A percentile compares a stretch with the other conserved stretches of the same genome.
phyloP scores from a whole-genome alignment of 2,888 invertebrate species.

The Darwinula stevensoni region DNA sequence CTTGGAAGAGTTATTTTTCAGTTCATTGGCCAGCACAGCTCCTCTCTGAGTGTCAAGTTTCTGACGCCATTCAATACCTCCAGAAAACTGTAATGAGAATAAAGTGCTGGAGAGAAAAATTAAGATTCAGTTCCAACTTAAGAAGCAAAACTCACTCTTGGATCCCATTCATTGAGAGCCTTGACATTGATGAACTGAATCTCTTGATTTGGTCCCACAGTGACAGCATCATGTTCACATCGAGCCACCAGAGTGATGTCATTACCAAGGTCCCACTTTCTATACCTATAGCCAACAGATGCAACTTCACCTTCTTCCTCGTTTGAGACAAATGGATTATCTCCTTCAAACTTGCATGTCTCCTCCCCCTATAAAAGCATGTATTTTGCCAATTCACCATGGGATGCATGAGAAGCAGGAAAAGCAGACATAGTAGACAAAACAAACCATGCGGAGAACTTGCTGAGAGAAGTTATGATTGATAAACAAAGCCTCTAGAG shows the following conservation, averaged over 20 bases:
- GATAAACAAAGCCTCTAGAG: constrained; percentile 91
- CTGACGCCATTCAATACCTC: constrained; percentile 94
- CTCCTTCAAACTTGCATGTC: constrained; percentile 57
- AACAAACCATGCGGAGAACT: constrained; percentile 30
- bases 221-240: constrained; percentile 88
- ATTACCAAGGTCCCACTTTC: constrained; percentile 85
- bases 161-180: constrained; percentile 97
- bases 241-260: constrained; percentile 68
- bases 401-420: constrained; percentile 4
- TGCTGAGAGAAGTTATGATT: constrained; percentile 99
- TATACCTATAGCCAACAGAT: constrained; percentile 82
- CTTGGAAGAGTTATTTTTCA: constrained; percentile 97
- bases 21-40: constrained; percentile 88
- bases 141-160: constrained; percentile 27
- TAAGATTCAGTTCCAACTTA: too few relatives aligned
- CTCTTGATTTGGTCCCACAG: constrained; percentile 50
- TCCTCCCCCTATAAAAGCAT: constrained; percentile 30
- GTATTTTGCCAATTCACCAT: constrained; percentile 2
- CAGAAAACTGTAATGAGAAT: constrained; percentile 28
- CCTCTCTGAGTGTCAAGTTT: constrained; percentile 92
- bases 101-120: too few relatives aligned
- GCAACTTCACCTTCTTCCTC: constrained; percentile 65
- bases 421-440: background rate
- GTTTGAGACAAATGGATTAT: constrained; percentile 75
- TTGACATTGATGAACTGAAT: constrained; percentile 79